Evolutionary conservation across 1,140 invertebrate species (phyloP).

Genomic region (Apocrypta bakeri): DNA sequence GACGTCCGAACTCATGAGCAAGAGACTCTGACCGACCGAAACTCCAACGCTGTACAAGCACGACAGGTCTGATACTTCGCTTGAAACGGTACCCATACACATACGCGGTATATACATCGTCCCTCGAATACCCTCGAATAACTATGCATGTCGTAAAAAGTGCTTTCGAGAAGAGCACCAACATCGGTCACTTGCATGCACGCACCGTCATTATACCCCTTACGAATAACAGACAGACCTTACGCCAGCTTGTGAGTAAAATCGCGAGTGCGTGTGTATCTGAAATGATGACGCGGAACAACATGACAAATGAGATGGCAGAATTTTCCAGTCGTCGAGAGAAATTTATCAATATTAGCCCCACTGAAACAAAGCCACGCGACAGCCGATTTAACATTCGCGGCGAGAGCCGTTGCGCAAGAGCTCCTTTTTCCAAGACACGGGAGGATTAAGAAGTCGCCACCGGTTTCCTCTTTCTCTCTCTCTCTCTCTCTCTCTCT

Average conservation of each 20-base stretch:
- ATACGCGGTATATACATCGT: too few species aligned
- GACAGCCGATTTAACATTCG: slow-evolving; percentile 15
- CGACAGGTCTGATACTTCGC: background rate
- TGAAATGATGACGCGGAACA: too few species aligned
- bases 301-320: background rate
- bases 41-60: background rate
- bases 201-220: too few species aligned
- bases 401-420: background rate
- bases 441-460: slow-evolving; percentile 25
- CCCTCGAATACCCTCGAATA: background rate
- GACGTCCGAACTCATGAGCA: too few species aligned
- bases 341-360: slow-evolving; percentile 33
- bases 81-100: background rate
- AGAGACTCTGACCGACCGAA: background rate
- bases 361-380: background rate
- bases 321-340: background rate
- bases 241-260: too few species aligned
- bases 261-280: too few species aligned
- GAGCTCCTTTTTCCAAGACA: background rate
- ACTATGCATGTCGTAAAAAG: background rate
- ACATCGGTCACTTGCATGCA: background rate
- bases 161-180: background rate
- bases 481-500: background rate
- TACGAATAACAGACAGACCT: too few species aligned
- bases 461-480: background rate